Conservation (phyloP, 2,888 invertebrate genomes). For the Lycophotia porphyrea region DNA sequence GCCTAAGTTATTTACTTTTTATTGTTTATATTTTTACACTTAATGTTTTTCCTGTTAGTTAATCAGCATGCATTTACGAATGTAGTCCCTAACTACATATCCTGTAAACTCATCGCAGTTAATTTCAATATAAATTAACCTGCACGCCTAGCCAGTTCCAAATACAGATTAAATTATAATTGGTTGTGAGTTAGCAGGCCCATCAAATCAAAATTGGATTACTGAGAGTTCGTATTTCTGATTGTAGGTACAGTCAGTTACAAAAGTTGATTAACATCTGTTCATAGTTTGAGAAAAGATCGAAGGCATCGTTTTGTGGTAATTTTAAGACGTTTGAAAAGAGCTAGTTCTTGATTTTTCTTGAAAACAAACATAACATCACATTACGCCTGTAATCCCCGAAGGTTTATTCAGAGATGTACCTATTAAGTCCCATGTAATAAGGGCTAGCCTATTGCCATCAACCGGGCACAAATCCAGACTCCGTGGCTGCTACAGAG, state of each 20-base stretch:
- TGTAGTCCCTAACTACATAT: neutral
- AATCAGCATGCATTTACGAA: neutral
- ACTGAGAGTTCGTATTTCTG: slow-evolving; percentile 5
- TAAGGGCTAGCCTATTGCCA: no score
- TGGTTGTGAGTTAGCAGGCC: slow-evolving; percentile 25
- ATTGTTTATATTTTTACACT: neutral
- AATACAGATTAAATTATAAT: slow-evolving; percentile 52
- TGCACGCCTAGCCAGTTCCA: neutral
- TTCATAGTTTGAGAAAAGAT: neutral
- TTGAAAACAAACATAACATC: neutral
- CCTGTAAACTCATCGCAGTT: neutral
- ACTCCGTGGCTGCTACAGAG: no score
- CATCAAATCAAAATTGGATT: slow-evolving; percentile 36
- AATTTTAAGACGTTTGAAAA: neutral
- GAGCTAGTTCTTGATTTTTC: neutral
- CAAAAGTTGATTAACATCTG: neutral
- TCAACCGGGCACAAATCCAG: no score
- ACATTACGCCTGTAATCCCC: no score
- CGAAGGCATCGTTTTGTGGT: neutral
- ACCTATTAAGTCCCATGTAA: no score
- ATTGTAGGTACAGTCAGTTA: neutral
- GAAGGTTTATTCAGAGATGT: no score
- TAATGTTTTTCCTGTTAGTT: neutral
- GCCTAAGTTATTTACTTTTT: neutral
- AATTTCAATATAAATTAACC: slow-evolving; percentile 15